Conservation (phyloP, 2,888 invertebrate genomes). For the Saturnia japonica region DNA sequence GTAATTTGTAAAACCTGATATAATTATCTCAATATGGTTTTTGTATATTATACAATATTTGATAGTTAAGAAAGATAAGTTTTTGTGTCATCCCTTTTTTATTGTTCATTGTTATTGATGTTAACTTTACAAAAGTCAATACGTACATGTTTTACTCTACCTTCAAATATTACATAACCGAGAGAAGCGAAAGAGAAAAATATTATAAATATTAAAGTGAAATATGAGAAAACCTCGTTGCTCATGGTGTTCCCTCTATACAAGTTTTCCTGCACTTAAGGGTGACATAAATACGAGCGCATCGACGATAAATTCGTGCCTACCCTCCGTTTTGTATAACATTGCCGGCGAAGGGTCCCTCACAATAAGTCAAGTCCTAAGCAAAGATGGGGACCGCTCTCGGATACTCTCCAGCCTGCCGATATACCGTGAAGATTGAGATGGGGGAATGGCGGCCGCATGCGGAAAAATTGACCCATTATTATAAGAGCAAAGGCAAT, state of each 20-base stretch:
- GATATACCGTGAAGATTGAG: slow-evolving; percentile 22
- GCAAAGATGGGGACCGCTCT: slow-evolving; percentile 54
- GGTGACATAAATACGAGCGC: slow-evolving; percentile 19
- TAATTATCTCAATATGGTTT: neutral
- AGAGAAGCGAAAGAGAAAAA: neutral
- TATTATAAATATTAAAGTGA: neutral
- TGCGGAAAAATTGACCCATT: slow-evolving; percentile 19
- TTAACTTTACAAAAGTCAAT: neutral
- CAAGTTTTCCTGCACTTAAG: slow-evolving; percentile 10
- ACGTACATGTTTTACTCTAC: neutral
- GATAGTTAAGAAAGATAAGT: neutral
- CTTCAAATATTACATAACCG: neutral
- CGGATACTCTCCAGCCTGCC: slow-evolving; percentile 28
- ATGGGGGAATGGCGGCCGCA: slow-evolving; percentile 24
- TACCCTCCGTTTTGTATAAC: slow-evolving; percentile 57
- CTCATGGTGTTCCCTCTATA: slow-evolving; percentile 9
- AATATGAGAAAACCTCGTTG: slow-evolving; percentile 10
- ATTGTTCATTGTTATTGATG: neutral
- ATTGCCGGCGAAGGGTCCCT: slow-evolving; percentile 46
- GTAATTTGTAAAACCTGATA: neutral
- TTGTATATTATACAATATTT: neutral
- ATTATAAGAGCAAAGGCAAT: slow-evolving; percentile 10
- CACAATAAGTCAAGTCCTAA: slow-evolving; percentile 67
- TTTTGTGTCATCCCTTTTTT: neutral
- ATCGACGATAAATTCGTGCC: slow-evolving; percentile 63